phyloP scores from a whole-genome alignment of 2,113 vertebrate genomes.

The Numida meleagris region DNA sequence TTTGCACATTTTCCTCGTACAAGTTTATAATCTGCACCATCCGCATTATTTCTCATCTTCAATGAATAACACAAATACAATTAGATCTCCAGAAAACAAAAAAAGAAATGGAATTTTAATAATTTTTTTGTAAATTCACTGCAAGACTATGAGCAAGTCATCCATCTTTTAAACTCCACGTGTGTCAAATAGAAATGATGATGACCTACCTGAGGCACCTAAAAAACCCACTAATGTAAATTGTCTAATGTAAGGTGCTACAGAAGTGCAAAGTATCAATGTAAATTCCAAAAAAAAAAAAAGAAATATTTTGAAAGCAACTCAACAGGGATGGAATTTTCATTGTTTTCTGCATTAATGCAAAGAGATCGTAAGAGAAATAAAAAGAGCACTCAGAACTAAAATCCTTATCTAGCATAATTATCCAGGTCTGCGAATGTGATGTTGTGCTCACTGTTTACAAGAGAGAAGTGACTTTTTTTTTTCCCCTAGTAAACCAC shows the following conservation, averaged over 20 bases:
- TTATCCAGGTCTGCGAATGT: background rate
- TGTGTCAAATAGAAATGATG: background rate
- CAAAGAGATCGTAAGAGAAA: background rate
- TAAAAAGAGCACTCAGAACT: background rate
- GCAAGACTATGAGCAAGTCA: conserved; percentile 50
- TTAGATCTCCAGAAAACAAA: background rate
- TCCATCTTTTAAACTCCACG: background rate
- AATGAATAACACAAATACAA: background rate
- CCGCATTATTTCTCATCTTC: background rate
- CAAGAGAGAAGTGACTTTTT: background rate
- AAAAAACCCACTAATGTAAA: background rate
- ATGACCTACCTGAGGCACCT: background rate
- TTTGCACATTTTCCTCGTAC: background rate
- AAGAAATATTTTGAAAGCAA: background rate
- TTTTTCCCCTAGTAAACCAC: background rate
- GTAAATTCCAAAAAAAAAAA: background rate
- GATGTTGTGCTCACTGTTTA: background rate
- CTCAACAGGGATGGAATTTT: background rate
- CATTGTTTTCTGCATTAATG: background rate
- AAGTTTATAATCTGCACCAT: background rate
- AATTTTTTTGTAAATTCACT: background rate
- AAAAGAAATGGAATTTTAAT: background rate
- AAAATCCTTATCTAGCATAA: conserved; percentile 2
- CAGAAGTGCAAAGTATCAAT: conserved; percentile 62
- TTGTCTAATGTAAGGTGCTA: background rate